These are phyloP conservation scores for Gouania willdenowi DNA, from an alignment of 2,797 vertebrate genomes.

Conservation along the genomic window DNA sequence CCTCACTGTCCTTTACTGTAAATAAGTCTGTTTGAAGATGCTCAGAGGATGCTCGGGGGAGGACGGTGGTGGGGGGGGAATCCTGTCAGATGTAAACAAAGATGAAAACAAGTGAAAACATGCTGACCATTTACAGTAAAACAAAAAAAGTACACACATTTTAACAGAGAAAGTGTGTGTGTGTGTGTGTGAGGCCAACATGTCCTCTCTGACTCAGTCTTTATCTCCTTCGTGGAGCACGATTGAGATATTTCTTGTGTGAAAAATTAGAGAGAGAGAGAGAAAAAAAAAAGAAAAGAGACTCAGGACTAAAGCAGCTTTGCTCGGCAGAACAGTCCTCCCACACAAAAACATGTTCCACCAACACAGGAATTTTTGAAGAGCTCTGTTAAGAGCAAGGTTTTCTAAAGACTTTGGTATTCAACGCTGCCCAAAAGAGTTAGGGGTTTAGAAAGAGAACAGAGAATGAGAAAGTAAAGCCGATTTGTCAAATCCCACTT, in stretches of 20 bases:
- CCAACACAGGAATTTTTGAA: constrained; percentile 73
- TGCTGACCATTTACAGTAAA: too few species aligned
- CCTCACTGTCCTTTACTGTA: constrained; percentile 4
- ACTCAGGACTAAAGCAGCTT: constrained; percentile 76
- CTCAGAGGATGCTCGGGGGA: constrained; percentile 4
- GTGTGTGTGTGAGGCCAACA: not conserved
- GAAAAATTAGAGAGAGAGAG: constrained; percentile 18
- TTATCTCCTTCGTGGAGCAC: constrained; percentile 52
- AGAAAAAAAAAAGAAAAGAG: constrained; percentile 32
- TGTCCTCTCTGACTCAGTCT: constrained; percentile 20
- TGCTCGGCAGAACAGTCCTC: constrained; percentile 76
- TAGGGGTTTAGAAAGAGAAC: constrained; percentile 41
- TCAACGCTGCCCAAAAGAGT: constrained; percentile 58
- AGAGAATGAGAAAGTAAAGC: constrained; percentile 33
- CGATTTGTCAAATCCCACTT: constrained; percentile 48
- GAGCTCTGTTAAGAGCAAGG: constrained; percentile 65
- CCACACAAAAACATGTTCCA: constrained; percentile 81
- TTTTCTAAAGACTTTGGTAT: constrained; percentile 70
- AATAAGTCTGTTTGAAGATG: not conserved
- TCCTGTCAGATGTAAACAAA: too few species aligned
- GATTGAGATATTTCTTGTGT: constrained; percentile 64
- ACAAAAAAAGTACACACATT: too few species aligned
- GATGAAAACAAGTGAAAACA: too few species aligned
- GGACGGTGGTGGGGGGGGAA: too few species aligned
- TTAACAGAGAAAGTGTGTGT: too few species aligned